A percentile compares a stretch with the other conserved stretches of the same genome.
phyloP scores from a whole-genome alignment of 2,113 vertebrate genomes.

The Hipposideros armiger region DNA sequence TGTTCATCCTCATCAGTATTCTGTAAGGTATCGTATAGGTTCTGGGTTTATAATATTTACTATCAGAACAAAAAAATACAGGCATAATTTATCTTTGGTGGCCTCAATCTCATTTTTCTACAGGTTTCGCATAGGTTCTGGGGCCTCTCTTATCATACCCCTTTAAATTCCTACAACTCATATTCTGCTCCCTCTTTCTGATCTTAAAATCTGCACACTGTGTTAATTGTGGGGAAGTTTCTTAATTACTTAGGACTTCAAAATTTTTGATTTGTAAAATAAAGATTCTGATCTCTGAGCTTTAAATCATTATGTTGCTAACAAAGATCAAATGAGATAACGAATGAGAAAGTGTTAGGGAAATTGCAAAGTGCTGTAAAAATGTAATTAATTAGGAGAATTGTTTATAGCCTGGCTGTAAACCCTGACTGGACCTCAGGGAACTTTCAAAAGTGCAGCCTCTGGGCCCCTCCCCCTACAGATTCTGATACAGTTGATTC shows the following conservation, averaged over 20 bases:
- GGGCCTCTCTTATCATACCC: background rate
- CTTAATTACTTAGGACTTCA: background rate
- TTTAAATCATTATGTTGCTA: background rate
- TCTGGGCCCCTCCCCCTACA: background rate
- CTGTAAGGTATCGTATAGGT: background rate
- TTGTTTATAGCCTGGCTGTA: background rate
- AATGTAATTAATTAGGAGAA: background rate
- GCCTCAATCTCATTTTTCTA: background rate
- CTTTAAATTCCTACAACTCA: background rate
- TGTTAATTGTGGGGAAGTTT: background rate
- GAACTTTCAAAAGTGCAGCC: background rate
- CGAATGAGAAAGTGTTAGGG: background rate
- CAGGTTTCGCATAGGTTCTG: background rate
- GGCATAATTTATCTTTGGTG: background rate
- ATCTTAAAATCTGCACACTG: background rate
- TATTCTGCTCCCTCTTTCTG: background rate
- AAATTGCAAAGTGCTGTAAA: slow-evolving; percentile 11
- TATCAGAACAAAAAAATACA: background rate
- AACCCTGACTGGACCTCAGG: background rate
- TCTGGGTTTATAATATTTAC: background rate
- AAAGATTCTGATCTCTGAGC: background rate
- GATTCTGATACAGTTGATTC: background rate
- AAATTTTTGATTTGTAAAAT: slow-evolving; percentile 23
- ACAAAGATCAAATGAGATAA: slow-evolving; percentile 46
- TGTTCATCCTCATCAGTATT: background rate